phyloP scores from a whole-genome alignment of 92 coral and sea anemone species.

The Umimayanthus chanpuru region DNA sequence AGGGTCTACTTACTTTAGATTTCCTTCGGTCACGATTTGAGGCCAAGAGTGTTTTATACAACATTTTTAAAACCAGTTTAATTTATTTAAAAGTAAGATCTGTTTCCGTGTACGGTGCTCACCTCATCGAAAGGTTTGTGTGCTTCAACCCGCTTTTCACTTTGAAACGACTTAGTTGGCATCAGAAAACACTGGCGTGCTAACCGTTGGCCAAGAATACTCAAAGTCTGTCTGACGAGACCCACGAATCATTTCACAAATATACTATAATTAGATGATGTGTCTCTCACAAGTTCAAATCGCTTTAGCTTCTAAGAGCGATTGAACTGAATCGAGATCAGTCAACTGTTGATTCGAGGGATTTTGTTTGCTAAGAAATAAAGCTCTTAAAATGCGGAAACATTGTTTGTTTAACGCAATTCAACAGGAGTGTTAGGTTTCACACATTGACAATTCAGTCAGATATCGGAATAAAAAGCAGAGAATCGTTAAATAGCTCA shows the following conservation, averaged over 20 bases:
- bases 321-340: not conserved
- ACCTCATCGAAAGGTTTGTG: not conserved
- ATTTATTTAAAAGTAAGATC: not conserved
- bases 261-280: not conserved
- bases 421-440: conserved; percentile 13
- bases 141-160: too few species aligned
- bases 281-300: not conserved
- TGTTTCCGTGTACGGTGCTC: not conserved
- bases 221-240: too few species aligned
- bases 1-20: too few species aligned
- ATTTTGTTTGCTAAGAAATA: conserved; percentile 2
- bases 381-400: not conserved
- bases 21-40: too few species aligned
- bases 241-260: too few species aligned
- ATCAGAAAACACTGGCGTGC: too few species aligned
- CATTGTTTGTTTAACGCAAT: conserved; percentile 1
- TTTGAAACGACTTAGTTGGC: not conserved
- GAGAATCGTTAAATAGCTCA: not conserved
- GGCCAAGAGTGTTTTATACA: not conserved
- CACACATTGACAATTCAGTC: not conserved
- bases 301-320: not conserved
- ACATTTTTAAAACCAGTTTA: not conserved
- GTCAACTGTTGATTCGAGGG: not conserved
- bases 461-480: not conserved
- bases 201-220: too few species aligned